Evolutionary conservation across 2,797 vertebrate species (phyloP).

Genomic region (Cichlasoma orientale): DNA sequence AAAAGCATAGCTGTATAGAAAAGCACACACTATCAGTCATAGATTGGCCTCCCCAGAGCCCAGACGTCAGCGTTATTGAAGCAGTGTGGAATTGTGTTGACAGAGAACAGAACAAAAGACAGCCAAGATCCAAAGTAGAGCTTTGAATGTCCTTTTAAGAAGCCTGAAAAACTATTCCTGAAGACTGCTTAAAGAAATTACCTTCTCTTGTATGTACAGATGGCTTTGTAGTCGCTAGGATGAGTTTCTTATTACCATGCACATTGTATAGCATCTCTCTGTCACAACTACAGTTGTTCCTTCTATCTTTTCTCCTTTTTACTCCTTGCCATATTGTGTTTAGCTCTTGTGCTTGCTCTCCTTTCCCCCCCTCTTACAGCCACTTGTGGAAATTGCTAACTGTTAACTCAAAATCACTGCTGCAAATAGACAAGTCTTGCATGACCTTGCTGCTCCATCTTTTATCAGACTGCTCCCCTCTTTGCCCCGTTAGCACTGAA

Average conservation of each 20-base stretch:
- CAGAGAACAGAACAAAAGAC: not conserved
- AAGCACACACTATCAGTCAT: not conserved
- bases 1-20: not conserved
- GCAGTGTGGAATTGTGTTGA: too few relatives aligned
- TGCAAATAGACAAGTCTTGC: conserved; percentile 35
- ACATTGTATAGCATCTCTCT: not conserved
- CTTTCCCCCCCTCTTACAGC: conserved; percentile 6
- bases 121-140: not conserved
- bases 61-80: too few relatives aligned
- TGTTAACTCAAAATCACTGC: conserved; percentile 52
- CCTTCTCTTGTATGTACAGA: not conserved
- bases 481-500: conserved; percentile 38
- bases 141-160: not conserved
- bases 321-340: conserved; percentile 20
- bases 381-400: conserved; percentile 55
- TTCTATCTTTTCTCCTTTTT: conserved; percentile 19
- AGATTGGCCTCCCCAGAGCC: too few relatives aligned
- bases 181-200: not conserved
- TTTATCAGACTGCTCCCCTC: conserved; percentile 47
- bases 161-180: not conserved
- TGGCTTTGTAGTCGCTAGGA: not conserved
- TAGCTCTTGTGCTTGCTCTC: conserved; percentile 18
- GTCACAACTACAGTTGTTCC: conserved; percentile 4
- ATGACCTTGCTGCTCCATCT: conserved; percentile 52
- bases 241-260: conserved; percentile 14